A percentile compares a stretch with the other conserved stretches of the same genome.
phyloP scores from a whole-genome alignment of 2,888 invertebrate genomes.

The Helleia helle region DNA sequence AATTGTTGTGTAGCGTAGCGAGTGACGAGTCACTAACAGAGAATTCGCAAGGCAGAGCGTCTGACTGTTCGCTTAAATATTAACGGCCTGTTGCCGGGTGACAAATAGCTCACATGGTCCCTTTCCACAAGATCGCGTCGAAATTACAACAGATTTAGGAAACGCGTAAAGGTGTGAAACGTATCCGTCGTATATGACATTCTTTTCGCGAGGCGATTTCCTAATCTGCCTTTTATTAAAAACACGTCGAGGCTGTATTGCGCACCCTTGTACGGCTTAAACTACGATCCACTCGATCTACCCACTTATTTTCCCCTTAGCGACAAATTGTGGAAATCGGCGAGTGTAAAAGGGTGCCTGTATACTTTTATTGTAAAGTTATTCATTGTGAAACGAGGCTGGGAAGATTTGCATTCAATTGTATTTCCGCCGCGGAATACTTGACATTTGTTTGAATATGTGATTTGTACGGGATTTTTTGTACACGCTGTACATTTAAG shows the following conservation, averaged over 20 bases:
- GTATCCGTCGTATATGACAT: slow-evolving; percentile 69
- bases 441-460: slow-evolving; percentile 54
- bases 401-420: slow-evolving; percentile 42
- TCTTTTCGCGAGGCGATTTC: slow-evolving; percentile 58
- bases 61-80: too few relatives aligned
- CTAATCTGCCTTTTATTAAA: slow-evolving; percentile 67
- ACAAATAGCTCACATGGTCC: too few relatives aligned
- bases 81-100: too few relatives aligned
- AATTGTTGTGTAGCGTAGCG: too few relatives aligned
- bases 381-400: slow-evolving; percentile 22
- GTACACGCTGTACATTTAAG: too few relatives aligned
- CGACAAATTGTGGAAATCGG: slow-evolving; percentile 16
- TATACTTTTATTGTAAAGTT: slow-evolving; percentile 18
- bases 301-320: slow-evolving; percentile 16
- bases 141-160: slow-evolving; percentile 73
- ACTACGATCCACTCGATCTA: slow-evolving; percentile 18
- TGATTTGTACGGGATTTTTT: slow-evolving; percentile 30
- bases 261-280: slow-evolving; percentile 17
- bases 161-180: slow-evolving; percentile 70
- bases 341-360: slow-evolving; percentile 14
- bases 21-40: too few relatives aligned
- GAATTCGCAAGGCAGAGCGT: too few relatives aligned
- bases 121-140: slow-evolving; percentile 60
- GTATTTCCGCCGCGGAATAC: slow-evolving; percentile 35
- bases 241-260: slow-evolving; percentile 43